These are phyloP conservation scores for Pipistrellus pygmaeus DNA, from an alignment of 2,797 vertebrate genomes.

Conservation along the genomic window DNA sequence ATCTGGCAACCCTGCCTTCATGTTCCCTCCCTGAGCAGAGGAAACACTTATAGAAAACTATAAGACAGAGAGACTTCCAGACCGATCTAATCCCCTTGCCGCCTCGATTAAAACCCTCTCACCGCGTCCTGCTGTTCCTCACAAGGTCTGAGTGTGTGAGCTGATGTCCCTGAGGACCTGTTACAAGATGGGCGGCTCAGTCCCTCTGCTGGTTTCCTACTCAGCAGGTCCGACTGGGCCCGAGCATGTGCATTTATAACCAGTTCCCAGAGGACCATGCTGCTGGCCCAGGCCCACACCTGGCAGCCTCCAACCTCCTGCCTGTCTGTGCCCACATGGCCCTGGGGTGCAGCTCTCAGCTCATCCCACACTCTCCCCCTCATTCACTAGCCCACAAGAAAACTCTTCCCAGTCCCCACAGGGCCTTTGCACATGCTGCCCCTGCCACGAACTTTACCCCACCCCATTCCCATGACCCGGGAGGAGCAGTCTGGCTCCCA, in stretches of 20 bases:
- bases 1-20: background rate
- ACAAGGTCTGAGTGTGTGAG: background rate
- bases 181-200: background rate
- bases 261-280: background rate
- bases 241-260: background rate
- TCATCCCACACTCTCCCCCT: rapidly evolving
- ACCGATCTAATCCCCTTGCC: background rate
- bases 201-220: no score
- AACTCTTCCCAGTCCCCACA: background rate
- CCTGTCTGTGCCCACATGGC: rapidly evolving
- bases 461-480: background rate
- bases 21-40: background rate
- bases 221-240: background rate
- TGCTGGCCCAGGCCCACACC: background rate
- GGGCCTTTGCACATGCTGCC: background rate
- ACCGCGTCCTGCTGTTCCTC: background rate
- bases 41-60: background rate
- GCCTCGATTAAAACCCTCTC: background rate
- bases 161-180: rapidly evolving
- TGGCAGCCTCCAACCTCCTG: background rate
- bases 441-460: background rate
- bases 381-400: background rate
- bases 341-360: background rate
- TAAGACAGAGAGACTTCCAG: background rate
- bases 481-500: background rate